Evolutionary conservation across 2,113 vertebrate species (phyloP).

Genomic region (Mystacornis crossleyi): DNA sequence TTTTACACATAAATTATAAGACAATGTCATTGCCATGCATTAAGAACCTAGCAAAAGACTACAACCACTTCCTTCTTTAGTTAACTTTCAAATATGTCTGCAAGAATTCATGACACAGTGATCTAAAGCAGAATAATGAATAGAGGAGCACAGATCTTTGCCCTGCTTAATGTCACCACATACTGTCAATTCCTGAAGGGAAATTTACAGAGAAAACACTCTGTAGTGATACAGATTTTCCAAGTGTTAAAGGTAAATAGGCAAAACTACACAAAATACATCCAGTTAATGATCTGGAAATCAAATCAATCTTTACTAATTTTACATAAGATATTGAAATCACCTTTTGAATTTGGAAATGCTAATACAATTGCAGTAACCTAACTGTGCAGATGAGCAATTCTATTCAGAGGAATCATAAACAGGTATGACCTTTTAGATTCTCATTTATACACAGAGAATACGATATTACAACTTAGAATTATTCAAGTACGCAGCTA

Average conservation of each 20-base stretch:
- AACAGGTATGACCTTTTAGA: background rate
- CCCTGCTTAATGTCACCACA: background rate
- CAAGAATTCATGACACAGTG: background rate
- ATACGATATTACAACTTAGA: background rate
- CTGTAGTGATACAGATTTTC: background rate
- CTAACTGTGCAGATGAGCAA: background rate
- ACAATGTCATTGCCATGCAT: background rate
- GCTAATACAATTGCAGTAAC: background rate
- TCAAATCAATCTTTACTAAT: background rate
- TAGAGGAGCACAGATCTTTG: background rate
- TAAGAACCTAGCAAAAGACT: background rate
- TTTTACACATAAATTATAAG: background rate
- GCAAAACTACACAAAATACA: background rate
- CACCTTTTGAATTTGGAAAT: conserved; percentile 1
- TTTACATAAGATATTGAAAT: background rate
- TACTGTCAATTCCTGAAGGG: background rate
- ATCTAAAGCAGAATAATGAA: background rate
- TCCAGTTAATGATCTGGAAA: background rate
- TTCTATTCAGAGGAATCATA: conserved; percentile 11
- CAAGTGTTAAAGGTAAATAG: background rate
- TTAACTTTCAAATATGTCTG: background rate
- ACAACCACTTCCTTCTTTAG: background rate
- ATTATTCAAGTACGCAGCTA: background rate
- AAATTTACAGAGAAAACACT: background rate
- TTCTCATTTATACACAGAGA: conserved; percentile 4